Base-by-base conservation (phyloP, 2,113 vertebrate species). In the Chaenogobius annularis region DNA sequence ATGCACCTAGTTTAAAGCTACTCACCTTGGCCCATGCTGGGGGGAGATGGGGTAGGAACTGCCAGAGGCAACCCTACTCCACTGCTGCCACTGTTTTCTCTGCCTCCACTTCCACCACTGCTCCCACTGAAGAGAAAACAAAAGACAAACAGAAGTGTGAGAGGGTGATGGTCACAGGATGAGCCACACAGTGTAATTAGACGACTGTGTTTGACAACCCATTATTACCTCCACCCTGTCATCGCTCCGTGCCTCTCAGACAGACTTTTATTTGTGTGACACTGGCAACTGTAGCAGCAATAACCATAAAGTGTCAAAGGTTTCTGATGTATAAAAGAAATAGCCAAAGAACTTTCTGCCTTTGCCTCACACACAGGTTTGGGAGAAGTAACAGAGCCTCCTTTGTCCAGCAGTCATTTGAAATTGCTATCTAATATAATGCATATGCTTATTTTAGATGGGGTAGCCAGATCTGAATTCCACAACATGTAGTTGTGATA, bases 31-130 rank as follows among this genome's bases (percentile, higher is more conserved):
- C 95, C 96, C 64, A 96, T 82, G 75, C 96, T 96, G 76, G 97
- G 97, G 22, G 97, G 97, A 14, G 97, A 99, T 4, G 97, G 97
- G 7, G 97, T 98, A 85, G 96, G 97, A 83, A 99, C 97, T 48
- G 97, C 97, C 64, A 99, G 94, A 82, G 97, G 97, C 89, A 98
- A 91, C 78, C 96, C 95, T 80, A 95, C 95, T 82, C 93, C 95
- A 87, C 95, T 96, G 68, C 96, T 93, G 22, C 96, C 96, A 26
- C 96, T 98, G 83, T 97, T 99, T 89, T 99, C 97, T 85, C 97
- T 94, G 77, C 97, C 96, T 23, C 96, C 96, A 10, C 97, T 99
- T 12, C 97, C 97, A 20, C 97, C 97, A 43, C 97, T 99, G 73
- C 97, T 98, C 63, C 97, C 97, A 44, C 97, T 98, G 62, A 20